A percentile compares a stretch with the other conserved stretches of the same genome.
Conservation (phyloP, 1,140 invertebrate species). For the Brachionus angularis region DNA sequence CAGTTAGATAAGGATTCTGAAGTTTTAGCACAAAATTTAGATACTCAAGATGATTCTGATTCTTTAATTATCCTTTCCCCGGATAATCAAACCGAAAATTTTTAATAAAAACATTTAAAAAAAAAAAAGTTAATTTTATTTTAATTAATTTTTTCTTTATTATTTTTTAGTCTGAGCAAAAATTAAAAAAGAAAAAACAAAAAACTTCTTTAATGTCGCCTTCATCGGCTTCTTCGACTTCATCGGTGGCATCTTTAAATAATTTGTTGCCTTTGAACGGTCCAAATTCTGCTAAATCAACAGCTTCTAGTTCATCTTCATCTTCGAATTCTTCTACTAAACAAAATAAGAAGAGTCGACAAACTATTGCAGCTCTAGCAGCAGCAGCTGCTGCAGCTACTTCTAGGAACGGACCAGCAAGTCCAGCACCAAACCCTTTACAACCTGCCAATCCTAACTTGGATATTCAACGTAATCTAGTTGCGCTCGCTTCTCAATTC, state of each 20-base stretch:
- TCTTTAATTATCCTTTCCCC: conserved; percentile 29
- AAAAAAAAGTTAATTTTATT: not conserved
- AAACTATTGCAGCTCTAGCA: conserved; percentile 29
- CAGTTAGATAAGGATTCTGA: no score
- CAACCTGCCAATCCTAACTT: not conserved
- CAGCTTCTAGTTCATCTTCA: not conserved
- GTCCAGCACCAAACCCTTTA: not conserved
- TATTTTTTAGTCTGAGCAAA: not conserved
- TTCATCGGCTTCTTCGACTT: not conserved
- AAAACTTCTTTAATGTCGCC: conserved; percentile 17
- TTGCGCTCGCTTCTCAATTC: not conserved
- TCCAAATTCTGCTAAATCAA: conserved; percentile 10
- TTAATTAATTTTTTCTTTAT: not conserved
- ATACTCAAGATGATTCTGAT: no score
- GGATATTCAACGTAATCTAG: not conserved
- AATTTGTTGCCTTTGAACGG: not conserved
- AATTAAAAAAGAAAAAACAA: conserved; percentile 5
- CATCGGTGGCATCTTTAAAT: no score
- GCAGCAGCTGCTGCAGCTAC: conserved; percentile 8
- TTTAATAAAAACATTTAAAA: no score
- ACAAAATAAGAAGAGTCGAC: conserved; percentile 5
- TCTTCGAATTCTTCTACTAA: not conserved
- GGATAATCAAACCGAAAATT: conserved; percentile 1
- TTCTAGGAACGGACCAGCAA: no score
- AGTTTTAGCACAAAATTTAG: no score